Base-by-base conservation (phyloP, 1,140 invertebrate species). In the Nasonia longicornis region DNA sequence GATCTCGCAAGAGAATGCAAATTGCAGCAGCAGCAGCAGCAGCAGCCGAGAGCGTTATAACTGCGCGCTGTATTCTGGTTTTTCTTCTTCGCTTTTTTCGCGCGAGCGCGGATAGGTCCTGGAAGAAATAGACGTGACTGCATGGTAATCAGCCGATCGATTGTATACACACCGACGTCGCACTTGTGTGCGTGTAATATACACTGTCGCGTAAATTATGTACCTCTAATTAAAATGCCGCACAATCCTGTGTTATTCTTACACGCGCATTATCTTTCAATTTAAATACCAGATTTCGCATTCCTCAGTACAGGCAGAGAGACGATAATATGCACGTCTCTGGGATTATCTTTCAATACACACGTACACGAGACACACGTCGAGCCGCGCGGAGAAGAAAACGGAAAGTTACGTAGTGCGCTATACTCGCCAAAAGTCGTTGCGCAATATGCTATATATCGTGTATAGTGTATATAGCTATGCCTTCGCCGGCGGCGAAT, bases 1-100 rank as follows among this genome's bases (percentile, higher is more conserved):
- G 45, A 64, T 77, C 72, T 81, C 74, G 48, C 52, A 77, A 72
- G 80, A 63, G 73, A 72, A 81, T 77, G 80, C 69, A 75, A 81
- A 81, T 81, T 81, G 48, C 73, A 6, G 38, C 31, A 38, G 20
- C 67, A 64, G n/a, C n/a, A n/a, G 7, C 0, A 64, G 7, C 0
- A 42, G 14, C 31, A 48, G 26, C 12, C 0, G 45, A 12, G 45
- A 12, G 48, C 67, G 29, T 14, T 7, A 26, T 26, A 38, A 29
- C 58, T 42, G 71, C n/a, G 72, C 31, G 26, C 16, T 45, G 2
- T 12, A 10, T 74, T 14, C 48, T 38, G 45, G 11, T 71, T 78
- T 80, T 72, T 72, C 48, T 42, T 64, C n/a, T 69, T 20, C 48
- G 35, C 20, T 48, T 63, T 72, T 38, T 78, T n/a, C 42, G 26